Evolutionary conservation across 2,113 vertebrate species (phyloP).

Genomic region (Chaetorhynchus papuensis): DNA sequence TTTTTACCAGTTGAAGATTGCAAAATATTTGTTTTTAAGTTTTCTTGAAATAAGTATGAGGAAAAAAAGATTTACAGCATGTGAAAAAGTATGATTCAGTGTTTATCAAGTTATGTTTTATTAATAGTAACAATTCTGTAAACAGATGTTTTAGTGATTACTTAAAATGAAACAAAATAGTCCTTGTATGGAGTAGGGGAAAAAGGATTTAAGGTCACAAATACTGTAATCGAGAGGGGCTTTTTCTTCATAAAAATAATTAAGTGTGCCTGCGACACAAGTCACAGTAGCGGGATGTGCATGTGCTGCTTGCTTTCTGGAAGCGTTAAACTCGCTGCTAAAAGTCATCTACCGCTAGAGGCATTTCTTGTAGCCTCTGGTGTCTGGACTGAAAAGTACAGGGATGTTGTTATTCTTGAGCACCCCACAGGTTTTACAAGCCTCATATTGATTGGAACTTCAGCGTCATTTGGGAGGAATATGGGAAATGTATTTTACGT

Average conservation of each 20-base stretch:
- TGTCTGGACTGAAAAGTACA: not conserved
- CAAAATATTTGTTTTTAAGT: not conserved
- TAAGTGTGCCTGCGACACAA: not conserved
- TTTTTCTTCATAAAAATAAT: not conserved
- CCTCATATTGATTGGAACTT: not conserved
- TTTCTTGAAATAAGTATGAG: not conserved
- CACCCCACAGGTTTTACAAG: not conserved
- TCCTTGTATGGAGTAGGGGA: not conserved
- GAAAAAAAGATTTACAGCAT: not conserved
- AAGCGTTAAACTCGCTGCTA: not conserved
- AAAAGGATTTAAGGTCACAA: not conserved
- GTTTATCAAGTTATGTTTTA: constrained; percentile 40
- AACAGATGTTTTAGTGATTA: constrained; percentile 46
- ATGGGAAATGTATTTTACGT: not conserved
- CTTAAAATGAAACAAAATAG: constrained; percentile 23
- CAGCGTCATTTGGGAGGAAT: not conserved
- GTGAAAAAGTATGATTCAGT: constrained; percentile 41
- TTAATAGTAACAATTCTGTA: constrained; percentile 50
- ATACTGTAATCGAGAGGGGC: not conserved
- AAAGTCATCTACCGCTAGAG: not conserved
- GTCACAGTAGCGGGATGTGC: not conserved
- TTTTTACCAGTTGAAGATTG: not conserved
- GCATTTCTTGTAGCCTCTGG: not conserved
- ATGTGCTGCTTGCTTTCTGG: not conserved
- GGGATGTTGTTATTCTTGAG: not conserved